A percentile compares a stretch with the other conserved stretches of the same genome.
phyloP scores from a whole-genome alignment of 2,797 vertebrate genomes.

The Hemibagrus guttatus region DNA sequence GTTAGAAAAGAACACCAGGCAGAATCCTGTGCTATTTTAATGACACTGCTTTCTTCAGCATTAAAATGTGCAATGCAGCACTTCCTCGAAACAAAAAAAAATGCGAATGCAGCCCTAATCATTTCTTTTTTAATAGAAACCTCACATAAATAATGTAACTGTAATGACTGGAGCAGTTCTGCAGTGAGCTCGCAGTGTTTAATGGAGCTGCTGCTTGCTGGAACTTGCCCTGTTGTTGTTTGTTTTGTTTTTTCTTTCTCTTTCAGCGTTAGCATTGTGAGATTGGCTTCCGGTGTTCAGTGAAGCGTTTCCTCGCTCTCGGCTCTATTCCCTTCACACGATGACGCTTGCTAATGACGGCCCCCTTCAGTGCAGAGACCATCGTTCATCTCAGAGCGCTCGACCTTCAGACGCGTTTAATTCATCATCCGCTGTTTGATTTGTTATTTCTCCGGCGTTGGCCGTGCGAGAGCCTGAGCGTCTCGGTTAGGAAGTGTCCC shows the following conservation, averaged over 20 bases:
- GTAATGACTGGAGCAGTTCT: slow-evolving; percentile 1
- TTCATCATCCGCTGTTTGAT: slow-evolving; percentile 5
- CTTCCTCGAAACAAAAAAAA: background rate
- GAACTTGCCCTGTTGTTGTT: background rate
- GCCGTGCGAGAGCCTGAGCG: slow-evolving; percentile 31
- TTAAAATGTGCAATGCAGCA: background rate
- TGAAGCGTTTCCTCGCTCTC: background rate
- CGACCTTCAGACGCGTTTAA: slow-evolving; percentile 4
- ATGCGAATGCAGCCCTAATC: background rate
- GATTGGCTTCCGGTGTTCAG: background rate
- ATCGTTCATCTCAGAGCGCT: slow-evolving; percentile 60
- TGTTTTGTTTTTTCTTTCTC: background rate
- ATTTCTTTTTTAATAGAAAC: slow-evolving; percentile 6
- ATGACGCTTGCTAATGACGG: background rate
- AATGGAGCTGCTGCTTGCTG: slow-evolving; percentile 4
- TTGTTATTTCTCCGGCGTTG: slow-evolving; percentile 42
- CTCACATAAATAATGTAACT: background rate
- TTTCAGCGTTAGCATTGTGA: slow-evolving; percentile 7
- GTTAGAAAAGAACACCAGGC: background rate
- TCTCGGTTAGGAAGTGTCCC: slow-evolving; percentile 36
- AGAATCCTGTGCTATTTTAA: background rate
- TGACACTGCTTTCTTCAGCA: slow-evolving; percentile 3
- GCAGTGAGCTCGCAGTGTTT: background rate
- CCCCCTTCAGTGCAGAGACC: background rate
- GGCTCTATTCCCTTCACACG: background rate